A percentile compares a stretch with the other conserved stretches of the same genome.
Conservation (phyloP, 2,113 vertebrate species). For the Cepphus grylle region DNA sequence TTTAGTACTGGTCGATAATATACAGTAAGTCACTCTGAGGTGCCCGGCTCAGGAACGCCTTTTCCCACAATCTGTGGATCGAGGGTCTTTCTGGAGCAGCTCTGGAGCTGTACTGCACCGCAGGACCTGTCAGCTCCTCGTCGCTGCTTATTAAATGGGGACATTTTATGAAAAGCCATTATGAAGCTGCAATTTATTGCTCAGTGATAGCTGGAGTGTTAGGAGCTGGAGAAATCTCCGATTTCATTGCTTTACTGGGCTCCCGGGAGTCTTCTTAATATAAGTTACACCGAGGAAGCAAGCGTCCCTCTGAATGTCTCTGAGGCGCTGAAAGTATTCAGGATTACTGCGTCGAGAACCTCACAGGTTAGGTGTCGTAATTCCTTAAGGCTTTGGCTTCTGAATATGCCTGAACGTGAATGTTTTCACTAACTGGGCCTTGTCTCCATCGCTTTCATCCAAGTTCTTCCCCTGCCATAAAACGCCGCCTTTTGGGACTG, state of each 20-base stretch:
- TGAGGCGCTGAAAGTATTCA: not conserved
- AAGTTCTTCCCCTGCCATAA: not conserved
- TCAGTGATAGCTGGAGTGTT: not conserved
- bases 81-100: not conserved
- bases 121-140: not conserved
- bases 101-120: not conserved
- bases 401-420: not conserved
- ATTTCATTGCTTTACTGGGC: not conserved
- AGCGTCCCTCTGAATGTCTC: not conserved
- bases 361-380: not conserved
- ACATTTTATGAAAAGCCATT: not conserved
- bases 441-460: not conserved
- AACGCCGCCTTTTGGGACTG: not conserved
- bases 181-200: not conserved
- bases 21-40: not conserved
- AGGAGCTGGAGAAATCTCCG: not conserved
- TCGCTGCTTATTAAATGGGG: not conserved
- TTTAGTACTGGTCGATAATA: not conserved
- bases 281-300: not conserved
- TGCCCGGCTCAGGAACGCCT: not conserved
- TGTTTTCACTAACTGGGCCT: not conserved
- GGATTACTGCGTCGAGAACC: not conserved
- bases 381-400: not conserved
- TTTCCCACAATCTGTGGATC: not conserved
- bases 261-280: not conserved